A percentile compares a stretch with the other conserved stretches of the same genome.
Evolutionary conservation across 2,113 vertebrate species (phyloP).

Genomic region (Sander lucioperca): DNA sequence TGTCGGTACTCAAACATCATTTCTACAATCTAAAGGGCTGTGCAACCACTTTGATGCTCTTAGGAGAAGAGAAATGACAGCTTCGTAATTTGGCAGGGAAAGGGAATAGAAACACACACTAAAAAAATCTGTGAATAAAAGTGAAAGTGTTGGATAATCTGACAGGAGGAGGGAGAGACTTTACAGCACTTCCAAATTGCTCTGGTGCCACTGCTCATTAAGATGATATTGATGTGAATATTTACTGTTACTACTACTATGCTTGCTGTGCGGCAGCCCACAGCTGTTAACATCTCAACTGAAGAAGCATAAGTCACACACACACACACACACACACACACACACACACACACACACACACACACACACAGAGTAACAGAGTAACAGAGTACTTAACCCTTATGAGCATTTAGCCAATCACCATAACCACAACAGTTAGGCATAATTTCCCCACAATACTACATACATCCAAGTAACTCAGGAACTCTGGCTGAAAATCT

Average conservation of each 20-base stretch:
- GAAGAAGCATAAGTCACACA: slow-evolving; percentile 33
- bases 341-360: slow-evolving; percentile 28
- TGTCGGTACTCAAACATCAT: not conserved
- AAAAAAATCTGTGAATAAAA: not conserved
- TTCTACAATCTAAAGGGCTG: slow-evolving; percentile 6
- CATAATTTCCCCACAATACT: not conserved
- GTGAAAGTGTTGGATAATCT: slow-evolving; percentile 27
- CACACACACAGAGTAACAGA: not conserved
- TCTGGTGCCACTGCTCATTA: slow-evolving; percentile 54
- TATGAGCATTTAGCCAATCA: slow-evolving; percentile 12
- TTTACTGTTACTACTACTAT: slow-evolving; percentile 52
- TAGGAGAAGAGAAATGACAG: slow-evolving; percentile 30
- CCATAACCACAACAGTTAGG: not conserved
- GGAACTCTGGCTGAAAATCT: not conserved
- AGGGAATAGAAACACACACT: not conserved
- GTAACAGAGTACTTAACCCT: slow-evolving; percentile 10
- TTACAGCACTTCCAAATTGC: slow-evolving; percentile 44
- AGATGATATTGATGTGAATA: slow-evolving; percentile 58
- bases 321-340: slow-evolving; percentile 13
- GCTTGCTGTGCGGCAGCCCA: slow-evolving; percentile 42
- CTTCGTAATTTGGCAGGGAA: slow-evolving; percentile 15
- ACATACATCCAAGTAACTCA: not conserved
- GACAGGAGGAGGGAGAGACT: slow-evolving; percentile 28
- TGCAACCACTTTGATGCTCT: slow-evolving; percentile 2
- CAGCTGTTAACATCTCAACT: slow-evolving; percentile 51